Evolutionary conservation across 2,888 invertebrate species (phyloP).

Genomic region (Lacanobia oleracea): DNA sequence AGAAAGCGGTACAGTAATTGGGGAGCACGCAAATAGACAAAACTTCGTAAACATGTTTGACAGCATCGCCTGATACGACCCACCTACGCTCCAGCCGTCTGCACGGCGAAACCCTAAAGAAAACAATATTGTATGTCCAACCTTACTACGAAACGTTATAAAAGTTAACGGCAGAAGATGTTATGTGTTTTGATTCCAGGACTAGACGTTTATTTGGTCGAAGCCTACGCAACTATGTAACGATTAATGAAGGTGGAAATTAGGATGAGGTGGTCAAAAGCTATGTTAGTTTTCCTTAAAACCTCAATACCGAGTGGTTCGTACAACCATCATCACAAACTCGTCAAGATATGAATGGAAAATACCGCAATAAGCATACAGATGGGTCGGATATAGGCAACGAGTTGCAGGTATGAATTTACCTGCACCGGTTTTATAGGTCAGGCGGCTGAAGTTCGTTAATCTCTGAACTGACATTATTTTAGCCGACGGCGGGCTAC

Average conservation of each 20-base stretch:
- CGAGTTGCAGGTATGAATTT: slow-evolving; percentile 70
- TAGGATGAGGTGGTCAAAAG: slow-evolving; percentile 2
- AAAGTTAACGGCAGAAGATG: slow-evolving; percentile 52
- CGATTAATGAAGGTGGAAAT: neutral
- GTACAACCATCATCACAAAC: slow-evolving; percentile 1
- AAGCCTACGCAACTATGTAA: slow-evolving; percentile 3
- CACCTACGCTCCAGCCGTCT: slow-evolving; percentile 74
- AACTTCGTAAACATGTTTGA: slow-evolving; percentile 85
- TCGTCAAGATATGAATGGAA: slow-evolving; percentile 13
- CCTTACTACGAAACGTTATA: slow-evolving; percentile 45
- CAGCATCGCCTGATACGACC: slow-evolving; percentile 79
- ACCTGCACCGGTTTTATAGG: slow-evolving; percentile 85
- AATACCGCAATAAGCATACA: slow-evolving; percentile 32
- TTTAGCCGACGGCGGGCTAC: slow-evolving; percentile 85
- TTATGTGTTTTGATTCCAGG: slow-evolving; percentile 36
- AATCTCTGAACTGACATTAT: slow-evolving; percentile 90
- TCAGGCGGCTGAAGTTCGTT: slow-evolving; percentile 89
- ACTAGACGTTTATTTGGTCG: slow-evolving; percentile 7
- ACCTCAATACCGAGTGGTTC: slow-evolving; percentile 5
- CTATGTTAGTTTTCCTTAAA: neutral
- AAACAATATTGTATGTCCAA: slow-evolving; percentile 71
- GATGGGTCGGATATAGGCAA: slow-evolving; percentile 55
- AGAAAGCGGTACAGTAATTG: slow-evolving; percentile 76
- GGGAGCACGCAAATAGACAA: slow-evolving; percentile 80
- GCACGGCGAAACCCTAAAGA: slow-evolving; percentile 73